Evolutionary conservation across 2,888 invertebrate species (phyloP), one percentile per base, ranked within the genome.

Genomic region (Sinelater perroti): DNA sequence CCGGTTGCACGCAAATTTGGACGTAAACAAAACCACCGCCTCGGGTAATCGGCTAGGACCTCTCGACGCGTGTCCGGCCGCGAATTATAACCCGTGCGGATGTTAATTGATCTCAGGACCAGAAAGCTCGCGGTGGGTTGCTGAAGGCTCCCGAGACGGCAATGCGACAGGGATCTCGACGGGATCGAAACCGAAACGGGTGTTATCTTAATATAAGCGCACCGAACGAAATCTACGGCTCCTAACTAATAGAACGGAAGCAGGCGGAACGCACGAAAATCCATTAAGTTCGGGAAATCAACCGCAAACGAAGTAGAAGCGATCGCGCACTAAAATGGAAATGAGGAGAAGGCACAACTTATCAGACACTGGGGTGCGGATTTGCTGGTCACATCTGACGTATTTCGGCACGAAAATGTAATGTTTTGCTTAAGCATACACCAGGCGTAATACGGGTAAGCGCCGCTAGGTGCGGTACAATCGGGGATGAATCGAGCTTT

Each of bases 381-480:
- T 54, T 33, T 46, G 30, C 18, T 24, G 17, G 30, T 54, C 38
- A 46, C 38, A 49, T 42, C 35, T 24, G 31, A 45, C 30, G 20
- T 38, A 57, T 49, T 57, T 61, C 40, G 10, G 60, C 68, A 67
- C 67, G 68, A 63, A 70, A 67, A 69, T 63, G 61, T 60, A 63
- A 70, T 69, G 71, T 67, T 69, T 69, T 67, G 65, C 64, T 65
- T 62, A 64, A 63, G 65, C 68, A 69, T 70, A 65, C 30, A 54
- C 50, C 64, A 62, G 63, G 62, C 60, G 59, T 72, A 69, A 71
- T 72, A 67, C 72, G 67, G 68, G 66, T 69, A 64, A 71, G 67
- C 68, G 70, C 72, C 72, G 71, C 72, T 71, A 73, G 75, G 72
- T 72, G 72, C 67, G 61, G 63, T 70, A 72, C 71, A 70, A 67